These are phyloP conservation scores for Elegia similella DNA, from an alignment of 2,888 invertebrate species.

Conservation along the genomic window DNA sequence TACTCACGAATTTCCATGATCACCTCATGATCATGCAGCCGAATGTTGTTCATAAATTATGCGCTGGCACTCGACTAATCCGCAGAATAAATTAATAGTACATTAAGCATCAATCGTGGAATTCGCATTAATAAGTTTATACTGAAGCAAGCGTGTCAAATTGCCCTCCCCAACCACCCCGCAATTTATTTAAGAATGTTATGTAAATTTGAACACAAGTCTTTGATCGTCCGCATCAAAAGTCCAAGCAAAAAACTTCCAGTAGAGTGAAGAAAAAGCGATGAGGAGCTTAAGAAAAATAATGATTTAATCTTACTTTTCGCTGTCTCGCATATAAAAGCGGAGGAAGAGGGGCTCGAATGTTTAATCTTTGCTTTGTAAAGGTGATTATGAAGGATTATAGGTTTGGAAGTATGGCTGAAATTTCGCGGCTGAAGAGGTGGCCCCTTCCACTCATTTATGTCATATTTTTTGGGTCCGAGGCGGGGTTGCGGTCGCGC, in stretches of 20 bases:
- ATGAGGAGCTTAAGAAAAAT: constrained; percentile 80
- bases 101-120: constrained; percentile 65
- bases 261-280: constrained; percentile 71
- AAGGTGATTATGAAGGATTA: constrained; percentile 83
- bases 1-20: neutral
- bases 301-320: constrained; percentile 82
- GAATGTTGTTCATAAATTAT: constrained; percentile 43
- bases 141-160: constrained; percentile 51
- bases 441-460: constrained; percentile 68
- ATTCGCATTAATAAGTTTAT: constrained; percentile 73
- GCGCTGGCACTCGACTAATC: constrained; percentile 59
- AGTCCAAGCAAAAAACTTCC: constrained; percentile 78
- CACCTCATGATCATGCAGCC: constrained; percentile 12
- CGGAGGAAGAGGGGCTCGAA: constrained; percentile 61
- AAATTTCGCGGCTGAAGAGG: constrained; percentile 74
- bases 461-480: constrained; percentile 72
- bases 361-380: constrained; percentile 84
- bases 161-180: constrained; percentile 56
- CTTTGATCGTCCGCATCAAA: constrained; percentile 81
- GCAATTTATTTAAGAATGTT: constrained; percentile 81
- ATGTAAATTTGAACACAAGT: constrained; percentile 81
- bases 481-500: constrained; percentile 71
- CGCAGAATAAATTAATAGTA: constrained; percentile 70
- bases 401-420: constrained; percentile 82
- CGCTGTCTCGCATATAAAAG: constrained; percentile 81